Evolutionary conservation across 2,113 vertebrate species (phyloP).

Genomic region (Solea solea): DNA sequence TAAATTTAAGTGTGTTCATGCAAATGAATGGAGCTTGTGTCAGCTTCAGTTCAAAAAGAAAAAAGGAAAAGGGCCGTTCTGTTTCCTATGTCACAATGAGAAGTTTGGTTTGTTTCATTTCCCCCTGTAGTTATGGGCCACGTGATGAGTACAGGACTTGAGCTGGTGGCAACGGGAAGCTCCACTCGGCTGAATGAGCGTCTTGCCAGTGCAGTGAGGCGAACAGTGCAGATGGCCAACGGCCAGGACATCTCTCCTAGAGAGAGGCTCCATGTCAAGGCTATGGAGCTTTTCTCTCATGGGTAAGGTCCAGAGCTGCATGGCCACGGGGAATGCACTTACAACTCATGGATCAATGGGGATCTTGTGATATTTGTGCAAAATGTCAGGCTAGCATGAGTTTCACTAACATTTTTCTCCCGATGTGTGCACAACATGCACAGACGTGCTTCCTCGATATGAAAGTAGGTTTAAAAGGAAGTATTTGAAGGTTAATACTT

Average conservation of each 20-base stretch:
- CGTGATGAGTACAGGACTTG: constrained; percentile 86
- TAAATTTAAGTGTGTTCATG: not conserved
- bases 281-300: constrained; percentile 85
- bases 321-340: not conserved
- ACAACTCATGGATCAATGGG: not conserved
- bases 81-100: too few relatives aligned
- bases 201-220: constrained; percentile 81
- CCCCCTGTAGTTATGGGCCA: constrained; percentile 89
- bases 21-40: not conserved
- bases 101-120: too few relatives aligned
- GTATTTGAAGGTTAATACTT: too few relatives aligned
- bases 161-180: constrained; percentile 84
- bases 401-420: too few relatives aligned
- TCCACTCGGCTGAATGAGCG: constrained; percentile 81
- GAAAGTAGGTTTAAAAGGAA: too few relatives aligned
- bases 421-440: too few relatives aligned
- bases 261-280: constrained; percentile 88
- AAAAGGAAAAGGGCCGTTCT: too few relatives aligned
- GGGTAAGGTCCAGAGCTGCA: constrained; percentile 82
- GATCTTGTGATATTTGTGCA: too few relatives aligned
- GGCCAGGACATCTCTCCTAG: constrained; percentile 83
- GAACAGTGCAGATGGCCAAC: constrained; percentile 80
- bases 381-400: too few relatives aligned
- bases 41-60: too few relatives aligned
- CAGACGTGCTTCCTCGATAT: too few relatives aligned